Percentiles rank a stretch among this genome's conserved stretches.
Conservation (phyloP, 53 echinoderm and acorn worm species). For the Paelopatides confundens region DNA sequence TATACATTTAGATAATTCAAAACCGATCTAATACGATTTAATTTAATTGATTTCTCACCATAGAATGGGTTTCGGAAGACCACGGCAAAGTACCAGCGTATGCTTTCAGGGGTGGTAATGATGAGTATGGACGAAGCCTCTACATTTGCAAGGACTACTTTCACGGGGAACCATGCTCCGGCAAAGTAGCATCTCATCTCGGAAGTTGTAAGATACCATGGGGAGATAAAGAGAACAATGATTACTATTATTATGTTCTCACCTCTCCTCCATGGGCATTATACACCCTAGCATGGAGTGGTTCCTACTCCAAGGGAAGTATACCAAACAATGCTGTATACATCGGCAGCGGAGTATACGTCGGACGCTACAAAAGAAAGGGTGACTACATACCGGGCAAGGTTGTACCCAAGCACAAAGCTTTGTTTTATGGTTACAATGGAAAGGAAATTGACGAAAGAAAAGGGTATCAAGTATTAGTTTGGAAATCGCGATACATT, state of each 20-base stretch:
- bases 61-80: not conserved
- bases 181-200: not conserved
- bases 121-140: not conserved
- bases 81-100: not conserved
- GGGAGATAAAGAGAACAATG: constrained; percentile 16
- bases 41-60: no score
- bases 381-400: not conserved
- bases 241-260: not conserved
- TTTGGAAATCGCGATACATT: not conserved
- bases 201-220: constrained; percentile 8
- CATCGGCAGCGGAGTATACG: not conserved
- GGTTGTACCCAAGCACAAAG: not conserved
- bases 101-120: not conserved
- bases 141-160: not conserved
- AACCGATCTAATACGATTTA: no score
- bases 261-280: not conserved
- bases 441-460: not conserved
- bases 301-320: not conserved
- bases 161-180: not conserved
- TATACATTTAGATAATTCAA: no score
- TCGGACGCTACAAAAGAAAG: constrained; percentile 10
- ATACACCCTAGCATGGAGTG: not conserved
- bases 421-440: constrained; percentile 18
- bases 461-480: not conserved
- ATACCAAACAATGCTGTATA: not conserved